phyloP scores from a whole-genome alignment of 2,797 vertebrate species.

The Dendrocincla fuliginosa region DNA sequence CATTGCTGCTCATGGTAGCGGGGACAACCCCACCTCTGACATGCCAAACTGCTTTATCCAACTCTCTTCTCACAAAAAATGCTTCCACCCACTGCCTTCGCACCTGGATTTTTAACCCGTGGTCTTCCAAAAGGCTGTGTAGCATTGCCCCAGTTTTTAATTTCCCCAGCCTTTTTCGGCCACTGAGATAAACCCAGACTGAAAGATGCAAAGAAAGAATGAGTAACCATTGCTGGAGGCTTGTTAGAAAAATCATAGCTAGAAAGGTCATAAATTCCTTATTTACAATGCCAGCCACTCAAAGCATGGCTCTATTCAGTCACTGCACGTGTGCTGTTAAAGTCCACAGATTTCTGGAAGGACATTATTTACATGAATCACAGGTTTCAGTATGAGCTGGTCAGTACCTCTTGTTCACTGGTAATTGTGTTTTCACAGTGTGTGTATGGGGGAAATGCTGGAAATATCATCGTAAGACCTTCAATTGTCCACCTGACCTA shows the following conservation, averaged over 20 bases:
- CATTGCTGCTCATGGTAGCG: fast-evolving
- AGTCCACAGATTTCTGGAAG: slow-evolving; percentile 32
- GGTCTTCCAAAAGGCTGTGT: neutral
- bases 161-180: slow-evolving; percentile 7
- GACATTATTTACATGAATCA: neutral
- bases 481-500: neutral
- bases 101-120: neutral
- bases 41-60: neutral
- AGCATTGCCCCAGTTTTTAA: neutral
- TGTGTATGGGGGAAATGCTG: neutral
- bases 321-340: slow-evolving; percentile 11
- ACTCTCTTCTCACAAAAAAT: neutral
- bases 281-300: slow-evolving; percentile 21
- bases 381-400: neutral
- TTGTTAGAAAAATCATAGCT: neutral
- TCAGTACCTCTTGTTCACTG: neutral
- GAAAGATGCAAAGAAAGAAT: slow-evolving; percentile 12
- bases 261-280: neutral
- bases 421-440: neutral
- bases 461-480: slow-evolving; percentile 15
- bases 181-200: neutral
- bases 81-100: neutral
- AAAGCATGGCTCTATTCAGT: slow-evolving; percentile 28
- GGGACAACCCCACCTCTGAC: neutral
- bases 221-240: neutral